Evolutionary conservation across 1,140 invertebrate species (phyloP), one percentile per base, ranked within the genome.

Genomic region (Dinothrombium tinctorium): DNA sequence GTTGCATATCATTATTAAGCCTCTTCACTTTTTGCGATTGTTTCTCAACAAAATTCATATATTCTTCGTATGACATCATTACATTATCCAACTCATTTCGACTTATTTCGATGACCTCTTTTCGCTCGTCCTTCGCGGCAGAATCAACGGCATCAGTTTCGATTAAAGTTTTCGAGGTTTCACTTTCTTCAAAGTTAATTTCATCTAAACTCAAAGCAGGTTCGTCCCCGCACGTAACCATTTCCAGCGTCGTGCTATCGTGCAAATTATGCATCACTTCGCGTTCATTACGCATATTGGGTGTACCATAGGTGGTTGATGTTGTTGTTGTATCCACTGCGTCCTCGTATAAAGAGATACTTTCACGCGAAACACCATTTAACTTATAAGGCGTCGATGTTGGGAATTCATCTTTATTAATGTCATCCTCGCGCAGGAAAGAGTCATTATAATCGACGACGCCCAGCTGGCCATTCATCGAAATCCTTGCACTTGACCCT

Each of bases 21-120:
- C n/a, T n/a, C n/a, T n/a, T n/a, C n/a, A n/a, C n/a, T n/a, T n/a
- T n/a, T n/a, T n/a, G n/a, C n/a, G n/a, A n/a, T n/a, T n/a, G n/a
- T n/a, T n/a, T n/a, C n/a, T n/a, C n/a, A n/a, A n/a, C n/a, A n/a
- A n/a, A n/a, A n/a, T n/a, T n/a, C n/a, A n/a, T n/a, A n/a, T n/a
- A n/a, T n/a, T n/a, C n/a, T n/a, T n/a, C n/a, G n/a, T n/a, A n/a
- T n/a, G n/a, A 44, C 28, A 44, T 44, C 43, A 41, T 35, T 6
- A 40, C 28, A 23, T 29, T 5, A 28, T 39, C 36, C 19, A 44
- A 35, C 26, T 44, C 42, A 40, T 26, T 14, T 25, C 11, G 6
- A 33, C 35, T 44, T 7, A 44, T 31, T 25, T 44, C 42, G 20
- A 44, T 44, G 7, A 41, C 36, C 25, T 44, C 42, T 41, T 42